Base-by-base conservation (phyloP, 2,797 vertebrate species). In the Siniperca obscura region DNA sequence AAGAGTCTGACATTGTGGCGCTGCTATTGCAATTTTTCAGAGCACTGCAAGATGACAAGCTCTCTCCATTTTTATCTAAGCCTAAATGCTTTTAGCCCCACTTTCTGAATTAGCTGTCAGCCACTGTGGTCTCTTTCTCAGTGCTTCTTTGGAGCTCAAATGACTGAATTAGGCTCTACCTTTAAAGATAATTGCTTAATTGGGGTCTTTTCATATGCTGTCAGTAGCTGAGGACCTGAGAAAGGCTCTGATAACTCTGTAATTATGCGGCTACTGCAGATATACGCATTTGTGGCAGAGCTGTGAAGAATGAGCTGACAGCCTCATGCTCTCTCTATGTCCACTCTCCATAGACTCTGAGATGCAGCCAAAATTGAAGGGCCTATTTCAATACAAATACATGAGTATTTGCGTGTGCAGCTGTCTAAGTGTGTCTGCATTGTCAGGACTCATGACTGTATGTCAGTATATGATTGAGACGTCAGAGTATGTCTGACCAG, bases 171-270 rank as follows among this genome's bases (percentile, higher is more conserved):
- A 94, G 89, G 82, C 90, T 86, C 93, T 90, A 94, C 92, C 93
- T 95, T 94, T 92, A 95, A 87, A 95, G 92, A 95, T 95, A 96
- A 96, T 96, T 95, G 91, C 94, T 93, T 96, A 95, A 96, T 96
- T 95, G 94, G 91, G 75, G 89, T 89, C 93, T 94, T 95, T 95
- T 95, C 90, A 95, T 93, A 87, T 81, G 90, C 94, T 93, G 94
- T 94, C 94, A 87, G 79, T 65, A 70, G 91, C 84, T 76, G 94
- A 93, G 91, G 90, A 88, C 89, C 89, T 67, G 72, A 86, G 90
- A 95, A 94, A 92, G 89, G 92, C 87, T 92, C 85, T 93, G 94
- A 95, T 95, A 94, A 94, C 93, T 90, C 92, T 82, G 90, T 94
- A 95, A 96, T 95, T 95, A 95, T 76, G 86, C 70, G 72, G 90